A percentile compares a stretch with the other conserved stretches of the same genome.
phyloP scores from a whole-genome alignment of 2,113 vertebrate species.

The Pantherophis guttatus region DNA sequence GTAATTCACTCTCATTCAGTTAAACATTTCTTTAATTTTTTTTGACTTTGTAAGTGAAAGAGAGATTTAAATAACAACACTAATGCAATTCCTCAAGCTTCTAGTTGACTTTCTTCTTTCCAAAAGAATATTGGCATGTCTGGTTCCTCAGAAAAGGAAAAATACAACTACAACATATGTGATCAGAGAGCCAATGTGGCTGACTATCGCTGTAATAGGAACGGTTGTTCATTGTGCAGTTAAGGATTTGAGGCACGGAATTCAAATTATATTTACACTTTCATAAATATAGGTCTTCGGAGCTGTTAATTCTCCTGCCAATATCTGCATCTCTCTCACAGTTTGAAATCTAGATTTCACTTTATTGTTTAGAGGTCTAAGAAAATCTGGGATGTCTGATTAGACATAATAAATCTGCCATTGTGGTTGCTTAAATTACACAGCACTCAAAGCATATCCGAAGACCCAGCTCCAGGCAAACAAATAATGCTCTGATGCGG shows the following conservation, averaged over 20 bases:
- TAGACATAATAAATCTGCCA: conserved; percentile 22
- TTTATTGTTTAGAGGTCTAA: conserved; percentile 33
- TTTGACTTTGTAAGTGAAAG: neutral
- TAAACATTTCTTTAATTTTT: neutral
- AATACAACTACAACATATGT: neutral
- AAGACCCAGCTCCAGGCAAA: neutral
- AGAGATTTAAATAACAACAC: neutral
- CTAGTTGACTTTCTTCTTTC: neutral
- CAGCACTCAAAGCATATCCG: neutral
- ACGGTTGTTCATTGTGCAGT: neutral
- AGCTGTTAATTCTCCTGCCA: conserved; percentile 24
- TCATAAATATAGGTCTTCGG: neutral
- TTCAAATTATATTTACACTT: neutral
- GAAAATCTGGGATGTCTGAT: conserved; percentile 32
- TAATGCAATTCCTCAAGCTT: neutral
- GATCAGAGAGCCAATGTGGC: neutral
- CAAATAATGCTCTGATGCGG: accelerated
- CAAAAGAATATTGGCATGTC: neutral
- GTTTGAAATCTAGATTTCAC: conserved; percentile 14
- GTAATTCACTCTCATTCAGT: neutral
- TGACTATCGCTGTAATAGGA: neutral
- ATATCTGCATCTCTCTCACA: conserved; percentile 12
- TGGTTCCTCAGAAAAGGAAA: neutral
- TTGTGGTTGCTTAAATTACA: conserved; percentile 1
- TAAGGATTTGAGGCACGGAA: neutral